Conservation (phyloP, 2,113 vertebrate species). For the Festucalex cinctus region DNA sequence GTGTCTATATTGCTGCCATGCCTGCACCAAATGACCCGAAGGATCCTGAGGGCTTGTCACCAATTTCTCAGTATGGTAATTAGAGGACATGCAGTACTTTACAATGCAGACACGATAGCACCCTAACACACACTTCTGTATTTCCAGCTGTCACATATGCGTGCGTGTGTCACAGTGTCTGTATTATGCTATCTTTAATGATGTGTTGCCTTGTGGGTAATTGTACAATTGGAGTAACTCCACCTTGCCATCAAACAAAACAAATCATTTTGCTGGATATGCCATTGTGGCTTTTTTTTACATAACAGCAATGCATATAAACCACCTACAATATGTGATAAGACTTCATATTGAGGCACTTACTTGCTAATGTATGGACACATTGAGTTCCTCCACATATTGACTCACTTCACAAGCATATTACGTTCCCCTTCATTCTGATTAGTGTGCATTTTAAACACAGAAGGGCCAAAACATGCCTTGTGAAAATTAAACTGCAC, state of each 20-base stretch:
- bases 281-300: too few relatives aligned
- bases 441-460: too few relatives aligned
- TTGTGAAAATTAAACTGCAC: too few relatives aligned
- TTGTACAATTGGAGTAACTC: neutral
- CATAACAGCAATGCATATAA: too few relatives aligned
- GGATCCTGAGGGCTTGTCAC: slow-evolving; percentile 71
- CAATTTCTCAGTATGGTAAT: slow-evolving; percentile 68
- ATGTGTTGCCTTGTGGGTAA: neutral
- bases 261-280: neutral
- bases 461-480: too few relatives aligned
- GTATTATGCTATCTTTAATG: neutral
- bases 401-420: too few relatives aligned
- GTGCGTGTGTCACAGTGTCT: slow-evolving; percentile 32
- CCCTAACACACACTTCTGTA: slow-evolving; percentile 20
- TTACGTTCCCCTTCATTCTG: too few relatives aligned
- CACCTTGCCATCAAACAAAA: neutral
- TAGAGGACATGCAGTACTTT: slow-evolving; percentile 50
- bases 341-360: too few relatives aligned
- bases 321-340: too few relatives aligned
- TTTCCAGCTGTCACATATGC: slow-evolving; percentile 40
- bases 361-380: too few relatives aligned
- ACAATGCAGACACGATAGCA: slow-evolving; percentile 26
- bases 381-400: too few relatives aligned
- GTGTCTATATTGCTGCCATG: slow-evolving; percentile 38
- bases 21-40: slow-evolving; percentile 69